Evolutionary conservation across 2,888 invertebrate genomes (phyloP).

Genomic region (Loripinus fragilis): DNA sequence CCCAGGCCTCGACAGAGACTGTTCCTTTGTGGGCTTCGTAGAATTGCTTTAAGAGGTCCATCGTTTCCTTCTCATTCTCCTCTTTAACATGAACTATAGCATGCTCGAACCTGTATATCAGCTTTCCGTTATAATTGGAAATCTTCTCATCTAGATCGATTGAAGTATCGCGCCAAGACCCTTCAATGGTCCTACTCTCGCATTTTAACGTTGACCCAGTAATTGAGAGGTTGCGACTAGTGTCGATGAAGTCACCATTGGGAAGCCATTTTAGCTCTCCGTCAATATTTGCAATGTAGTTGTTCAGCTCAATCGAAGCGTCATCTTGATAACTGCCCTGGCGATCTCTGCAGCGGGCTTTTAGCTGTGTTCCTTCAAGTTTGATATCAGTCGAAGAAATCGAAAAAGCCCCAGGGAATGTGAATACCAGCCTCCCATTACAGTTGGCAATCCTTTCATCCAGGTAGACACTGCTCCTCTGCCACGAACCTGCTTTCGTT

Average conservation of each 20-base stretch:
- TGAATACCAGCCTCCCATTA: not conserved
- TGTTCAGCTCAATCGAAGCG: not conserved
- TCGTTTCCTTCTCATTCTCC: not conserved
- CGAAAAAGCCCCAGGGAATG: not conserved
- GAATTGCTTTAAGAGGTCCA: not conserved
- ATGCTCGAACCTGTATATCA: slow-evolving; percentile 6
- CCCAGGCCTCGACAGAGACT: not conserved
- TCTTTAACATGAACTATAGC: not conserved
- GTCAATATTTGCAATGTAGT: slow-evolving; percentile 3
- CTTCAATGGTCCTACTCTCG: not conserved
- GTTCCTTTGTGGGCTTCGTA: not conserved
- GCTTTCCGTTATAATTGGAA: not conserved
- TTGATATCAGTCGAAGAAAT: not conserved
- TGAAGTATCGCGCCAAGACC: not conserved
- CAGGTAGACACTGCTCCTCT: not conserved
- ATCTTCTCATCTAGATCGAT: slow-evolving; percentile 4
- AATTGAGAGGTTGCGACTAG: not conserved
- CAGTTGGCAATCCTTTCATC: not conserved
- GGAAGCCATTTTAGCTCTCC: not conserved
- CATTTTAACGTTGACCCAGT: not conserved
- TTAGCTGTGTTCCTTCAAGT: not conserved
- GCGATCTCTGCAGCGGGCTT: not conserved
- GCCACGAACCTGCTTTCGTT: not conserved
- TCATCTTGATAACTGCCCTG: not conserved
- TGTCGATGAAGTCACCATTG: not conserved